These are phyloP conservation scores for Cataglyphis rosenhaueri DNA, from an alignment of 2,888 invertebrate species.

Conservation along the genomic window DNA sequence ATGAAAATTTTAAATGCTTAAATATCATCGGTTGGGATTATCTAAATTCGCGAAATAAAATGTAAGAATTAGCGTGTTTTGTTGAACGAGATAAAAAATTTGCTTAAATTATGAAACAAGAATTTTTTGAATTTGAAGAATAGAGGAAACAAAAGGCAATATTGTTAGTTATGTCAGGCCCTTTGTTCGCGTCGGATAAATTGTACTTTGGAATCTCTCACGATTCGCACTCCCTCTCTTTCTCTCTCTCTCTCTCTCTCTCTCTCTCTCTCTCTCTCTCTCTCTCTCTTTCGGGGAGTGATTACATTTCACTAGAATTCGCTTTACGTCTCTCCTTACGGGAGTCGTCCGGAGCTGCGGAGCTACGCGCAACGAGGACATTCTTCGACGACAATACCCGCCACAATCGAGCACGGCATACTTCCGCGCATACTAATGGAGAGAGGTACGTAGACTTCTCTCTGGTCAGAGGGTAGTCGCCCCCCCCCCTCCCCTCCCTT, in stretches of 20 bases:
- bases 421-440: conserved; percentile 84
- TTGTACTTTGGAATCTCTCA: conserved; percentile 1
- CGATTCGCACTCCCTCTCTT: neutral
- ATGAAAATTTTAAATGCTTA: neutral
- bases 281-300: conserved; percentile 59
- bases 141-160: neutral
- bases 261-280: neutral
- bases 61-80: neutral
- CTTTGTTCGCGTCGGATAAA: conserved; percentile 23
- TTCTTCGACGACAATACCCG: conserved; percentile 84
- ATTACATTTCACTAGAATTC: conserved; percentile 75
- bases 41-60: neutral
- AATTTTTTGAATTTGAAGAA: neutral
- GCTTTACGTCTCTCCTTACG: conserved; percentile 75
- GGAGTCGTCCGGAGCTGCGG: conserved; percentile 64
- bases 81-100: neutral
- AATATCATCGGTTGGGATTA: neutral
- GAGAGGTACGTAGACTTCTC: conserved; percentile 70
- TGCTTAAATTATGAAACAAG: neutral
- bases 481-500: conserved; percentile 26
- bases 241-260: too few relatives aligned
- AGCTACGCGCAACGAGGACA: conserved; percentile 83
- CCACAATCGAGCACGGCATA: conserved; percentile 83
- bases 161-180: neutral
- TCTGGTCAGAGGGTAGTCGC: conserved; percentile 69